A percentile compares a stretch with the other conserved stretches of the same genome.
phyloP scores from a whole-genome alignment of 2,113 vertebrate genomes.

The Dascyllus trimaculatus region DNA sequence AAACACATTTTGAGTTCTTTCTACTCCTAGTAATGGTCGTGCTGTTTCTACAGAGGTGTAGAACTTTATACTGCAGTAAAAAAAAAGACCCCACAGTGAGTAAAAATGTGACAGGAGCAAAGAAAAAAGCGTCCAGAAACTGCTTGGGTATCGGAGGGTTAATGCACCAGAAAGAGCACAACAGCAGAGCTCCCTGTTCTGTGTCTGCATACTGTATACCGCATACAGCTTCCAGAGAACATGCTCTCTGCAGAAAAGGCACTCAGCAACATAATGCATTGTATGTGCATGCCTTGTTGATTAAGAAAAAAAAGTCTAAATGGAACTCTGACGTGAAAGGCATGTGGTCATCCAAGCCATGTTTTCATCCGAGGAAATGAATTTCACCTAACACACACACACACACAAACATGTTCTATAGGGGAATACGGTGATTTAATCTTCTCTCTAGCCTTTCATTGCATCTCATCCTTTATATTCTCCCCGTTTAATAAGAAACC shows the following conservation, averaged over 20 bases:
- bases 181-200: neutral
- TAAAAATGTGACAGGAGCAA: too few relatives aligned
- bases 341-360: neutral
- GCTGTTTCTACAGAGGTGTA: too few relatives aligned
- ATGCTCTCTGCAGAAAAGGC: neutral
- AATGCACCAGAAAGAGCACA: neutral
- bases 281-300: conserved; percentile 6
- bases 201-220: neutral
- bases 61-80: too few relatives aligned
- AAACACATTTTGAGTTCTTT: too few relatives aligned
- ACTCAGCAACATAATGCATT: conserved; percentile 12
- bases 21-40: too few relatives aligned
- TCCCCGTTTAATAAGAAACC: conserved; percentile 41
- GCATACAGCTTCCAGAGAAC: neutral
- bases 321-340: conserved; percentile 4
- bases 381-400: conserved; percentile 17
- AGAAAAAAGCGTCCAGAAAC: too few relatives aligned
- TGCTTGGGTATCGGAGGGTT: neutral
- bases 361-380: conserved; percentile 11
- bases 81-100: too few relatives aligned
- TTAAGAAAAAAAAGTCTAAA: conserved; percentile 16
- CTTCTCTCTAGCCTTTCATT: conserved; percentile 34
- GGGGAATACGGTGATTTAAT: conserved; percentile 33
- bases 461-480: conserved; percentile 32
- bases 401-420: conserved; percentile 5